phyloP scores from a whole-genome alignment of 2,113 vertebrate genomes.

The Aspidoscelis tigris region DNA sequence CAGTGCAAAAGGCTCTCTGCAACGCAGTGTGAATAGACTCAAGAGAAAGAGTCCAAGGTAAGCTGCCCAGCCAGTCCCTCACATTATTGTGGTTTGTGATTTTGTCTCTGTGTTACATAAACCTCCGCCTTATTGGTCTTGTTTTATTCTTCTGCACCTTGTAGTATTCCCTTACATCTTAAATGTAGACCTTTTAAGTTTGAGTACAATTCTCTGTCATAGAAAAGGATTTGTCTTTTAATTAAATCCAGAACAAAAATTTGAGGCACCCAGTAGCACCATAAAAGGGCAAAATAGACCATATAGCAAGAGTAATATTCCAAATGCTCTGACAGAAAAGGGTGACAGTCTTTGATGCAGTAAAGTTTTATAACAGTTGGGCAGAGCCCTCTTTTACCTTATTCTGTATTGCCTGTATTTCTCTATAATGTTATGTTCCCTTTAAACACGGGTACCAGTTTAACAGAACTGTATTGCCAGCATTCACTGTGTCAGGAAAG shows the following conservation, averaged over 20 bases:
- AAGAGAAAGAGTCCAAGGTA: too few species aligned
- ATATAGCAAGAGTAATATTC: slow-evolving; percentile 37
- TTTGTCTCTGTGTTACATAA: slow-evolving; percentile 46
- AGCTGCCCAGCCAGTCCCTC: background rate
- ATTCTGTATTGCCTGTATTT: slow-evolving; percentile 8
- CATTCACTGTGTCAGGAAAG: background rate
- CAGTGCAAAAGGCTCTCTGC: background rate
- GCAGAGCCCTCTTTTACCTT: slow-evolving; percentile 24
- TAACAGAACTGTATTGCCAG: background rate
- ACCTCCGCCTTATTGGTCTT: slow-evolving; percentile 36
- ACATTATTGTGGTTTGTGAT: slow-evolving; percentile 30
- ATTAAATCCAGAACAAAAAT: slow-evolving; percentile 53
- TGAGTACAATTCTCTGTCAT: slow-evolving; percentile 41
- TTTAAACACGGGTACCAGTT: background rate
- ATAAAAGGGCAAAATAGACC: slow-evolving; percentile 44
- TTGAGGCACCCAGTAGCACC: slow-evolving; percentile 40
- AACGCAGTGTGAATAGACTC: background rate
- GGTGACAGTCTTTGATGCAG: slow-evolving; percentile 31
- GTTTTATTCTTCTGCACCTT: slow-evolving; percentile 38
- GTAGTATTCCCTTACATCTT: slow-evolving; percentile 50
- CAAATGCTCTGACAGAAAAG: slow-evolving; percentile 25
- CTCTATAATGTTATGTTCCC: slow-evolving; percentile 24
- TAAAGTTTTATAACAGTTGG: slow-evolving; percentile 50
- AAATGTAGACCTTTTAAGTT: slow-evolving; percentile 58
- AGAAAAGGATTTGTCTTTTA: slow-evolving; percentile 53